Evolutionary conservation across 2,888 invertebrate species (phyloP), one percentile per base, ranked within the genome.

Genomic region (Poecilobothrus nobilitatus): DNA sequence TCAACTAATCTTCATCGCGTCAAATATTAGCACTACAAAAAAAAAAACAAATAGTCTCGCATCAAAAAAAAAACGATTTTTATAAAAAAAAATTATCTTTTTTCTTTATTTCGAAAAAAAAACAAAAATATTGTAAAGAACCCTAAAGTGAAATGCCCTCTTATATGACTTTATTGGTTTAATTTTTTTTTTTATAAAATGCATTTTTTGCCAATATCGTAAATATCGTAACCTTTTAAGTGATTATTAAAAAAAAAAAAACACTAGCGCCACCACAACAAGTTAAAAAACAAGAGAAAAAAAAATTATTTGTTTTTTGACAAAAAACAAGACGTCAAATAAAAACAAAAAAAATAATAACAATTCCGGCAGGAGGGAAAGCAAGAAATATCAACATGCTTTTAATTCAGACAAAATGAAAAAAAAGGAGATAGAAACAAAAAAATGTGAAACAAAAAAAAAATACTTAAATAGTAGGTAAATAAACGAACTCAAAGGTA

Each of bases 131-230:
- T 53, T 18, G 18, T 12, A 15, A 41, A 1, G 18, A 53, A 53
- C 53, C 53, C 53, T 53, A 53, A n/a, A 53, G 53, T 53, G 53
- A 53, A 53, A 18, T n/a, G 53, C 53, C 53, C 53, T n/a, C 53
- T 53, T 53, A 18, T 53, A 53, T 18, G 53, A 53, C 53, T 53
- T 53, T 53, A 53, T 53, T 53, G 53, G 53, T 53, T 53, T 53
- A 27, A 10, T 37, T 37, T 37, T 37, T 27, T 37, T 37, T 37
- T 37, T 37, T 37, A 53, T 18, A 53, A 18, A 53, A 53, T 53
- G 53, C 53, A 53, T 53, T 53, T 53, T 53, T 53, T 53, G 53
- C n/a, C 18, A n/a, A 18, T 53, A 53, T 53, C 15, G 53, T 12
- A 53, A n/a, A 18, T 53, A 53, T 53, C 15, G 53, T 12, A 53